Evolutionary conservation across 2,888 invertebrate genomes (phyloP).

Genomic region (Noctua pronuba): DNA sequence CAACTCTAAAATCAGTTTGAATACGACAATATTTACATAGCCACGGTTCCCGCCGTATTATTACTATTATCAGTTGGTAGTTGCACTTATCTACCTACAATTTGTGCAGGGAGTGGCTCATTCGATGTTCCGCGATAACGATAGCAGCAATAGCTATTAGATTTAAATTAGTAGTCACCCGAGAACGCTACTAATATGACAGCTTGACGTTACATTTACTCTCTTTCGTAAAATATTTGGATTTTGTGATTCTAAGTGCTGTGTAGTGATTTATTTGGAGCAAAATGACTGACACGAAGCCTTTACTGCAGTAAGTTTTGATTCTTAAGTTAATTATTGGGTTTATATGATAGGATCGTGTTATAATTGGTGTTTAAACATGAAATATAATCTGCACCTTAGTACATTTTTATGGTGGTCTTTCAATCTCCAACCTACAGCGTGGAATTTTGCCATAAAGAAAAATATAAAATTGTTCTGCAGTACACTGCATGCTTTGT

Average conservation of each 20-base stretch:
- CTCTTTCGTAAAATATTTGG: constrained; percentile 20
- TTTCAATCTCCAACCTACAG: neutral
- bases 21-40: constrained; percentile 51
- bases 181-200: constrained; percentile 58
- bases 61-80: constrained; percentile 58
- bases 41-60: constrained; percentile 34
- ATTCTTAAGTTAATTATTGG: constrained; percentile 5
- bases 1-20: constrained; percentile 25
- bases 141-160: constrained; percentile 67
- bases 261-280: constrained; percentile 50
- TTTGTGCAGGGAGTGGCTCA: constrained; percentile 63
- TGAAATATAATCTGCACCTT: neutral
- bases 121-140: constrained; percentile 63
- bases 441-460: neutral
- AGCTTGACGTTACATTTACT: constrained; percentile 44
- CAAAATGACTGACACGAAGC: constrained; percentile 79
- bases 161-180: constrained; percentile 72
- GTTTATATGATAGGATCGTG: neutral
- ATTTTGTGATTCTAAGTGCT: constrained; percentile 41
- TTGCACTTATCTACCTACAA: constrained; percentile 64
- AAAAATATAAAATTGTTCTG: neutral
- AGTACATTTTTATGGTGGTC: neutral
- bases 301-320: constrained; percentile 81
- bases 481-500: neutral
- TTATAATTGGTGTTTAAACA: neutral